These are phyloP conservation scores for Rhinophrynus dorsalis DNA, from an alignment of 2,797 vertebrate genomes.

Conservation along the genomic window DNA sequence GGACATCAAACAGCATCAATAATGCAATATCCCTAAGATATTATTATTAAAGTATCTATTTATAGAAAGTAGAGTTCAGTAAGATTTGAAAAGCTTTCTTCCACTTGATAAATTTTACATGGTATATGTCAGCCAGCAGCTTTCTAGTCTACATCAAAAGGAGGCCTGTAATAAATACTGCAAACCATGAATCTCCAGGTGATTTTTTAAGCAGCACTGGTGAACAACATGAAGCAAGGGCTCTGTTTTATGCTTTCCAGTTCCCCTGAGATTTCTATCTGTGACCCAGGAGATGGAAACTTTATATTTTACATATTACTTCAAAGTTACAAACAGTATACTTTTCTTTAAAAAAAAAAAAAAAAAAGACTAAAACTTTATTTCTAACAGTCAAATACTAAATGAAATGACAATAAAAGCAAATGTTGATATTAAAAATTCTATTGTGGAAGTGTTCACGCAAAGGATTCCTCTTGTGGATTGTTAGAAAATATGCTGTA, in stretches of 20 bases:
- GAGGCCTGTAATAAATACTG: conserved; percentile 1
- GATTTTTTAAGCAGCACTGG: conserved; percentile 7
- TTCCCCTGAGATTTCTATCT: conserved; percentile 11
- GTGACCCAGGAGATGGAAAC: conserved; percentile 7
- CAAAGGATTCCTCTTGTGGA: no score
- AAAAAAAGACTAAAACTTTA: no score
- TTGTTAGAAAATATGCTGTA: no score
- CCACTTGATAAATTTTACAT: conserved; percentile 26
- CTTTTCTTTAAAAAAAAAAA: conserved; percentile 15
- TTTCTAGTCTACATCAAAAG: conserved; percentile 22
- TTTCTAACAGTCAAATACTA: background rate
- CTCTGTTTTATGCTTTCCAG: background rate
- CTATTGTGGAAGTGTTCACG: no score
- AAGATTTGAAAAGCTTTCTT: conserved; percentile 9
- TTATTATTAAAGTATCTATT: conserved; percentile 22
- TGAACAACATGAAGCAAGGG: background rate
- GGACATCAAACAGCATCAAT: conserved; percentile 36
- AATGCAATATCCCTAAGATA: conserved; percentile 25
- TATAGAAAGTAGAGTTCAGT: conserved; percentile 8
- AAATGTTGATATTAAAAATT: no score
- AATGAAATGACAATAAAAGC: background rate
- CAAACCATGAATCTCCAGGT: conserved; percentile 33
- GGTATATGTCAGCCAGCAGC: conserved; percentile 14
- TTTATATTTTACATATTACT: conserved; percentile 20
- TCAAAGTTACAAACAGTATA: conserved; percentile 4